phyloP scores from a whole-genome alignment of 2,113 vertebrate species.

The Malurus elegans region DNA sequence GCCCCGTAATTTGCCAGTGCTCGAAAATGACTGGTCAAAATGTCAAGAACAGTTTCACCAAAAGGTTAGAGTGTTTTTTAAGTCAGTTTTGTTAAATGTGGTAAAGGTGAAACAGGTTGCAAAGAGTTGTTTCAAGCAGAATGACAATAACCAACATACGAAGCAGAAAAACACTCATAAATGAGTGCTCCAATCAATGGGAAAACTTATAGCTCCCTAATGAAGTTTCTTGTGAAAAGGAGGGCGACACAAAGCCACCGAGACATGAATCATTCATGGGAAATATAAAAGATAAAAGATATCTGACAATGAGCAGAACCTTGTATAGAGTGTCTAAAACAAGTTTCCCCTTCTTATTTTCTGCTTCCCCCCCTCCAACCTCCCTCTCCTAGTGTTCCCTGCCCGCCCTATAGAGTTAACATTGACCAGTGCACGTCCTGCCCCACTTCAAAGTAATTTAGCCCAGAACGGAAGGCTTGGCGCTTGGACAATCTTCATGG shows the following conservation, averaged over 20 bases:
- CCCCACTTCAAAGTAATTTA: constrained; percentile 92
- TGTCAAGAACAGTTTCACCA: constrained; percentile 67
- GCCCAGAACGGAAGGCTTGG: constrained; percentile 86
- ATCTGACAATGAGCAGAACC: constrained; percentile 87
- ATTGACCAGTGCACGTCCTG: constrained; percentile 89
- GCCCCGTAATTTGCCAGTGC: not conserved
- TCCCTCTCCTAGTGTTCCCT: constrained; percentile 83
- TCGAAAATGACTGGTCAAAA: constrained; percentile 61
- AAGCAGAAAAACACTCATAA: constrained; percentile 79
- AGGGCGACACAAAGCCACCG: constrained; percentile 82
- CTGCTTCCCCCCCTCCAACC: constrained; percentile 76
- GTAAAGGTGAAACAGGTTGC: constrained; percentile 74
- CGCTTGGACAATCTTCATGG: constrained; percentile 91
- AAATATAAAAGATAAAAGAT: constrained; percentile 94
- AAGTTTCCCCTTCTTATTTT: constrained; percentile 88
- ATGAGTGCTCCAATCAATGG: constrained; percentile 78
- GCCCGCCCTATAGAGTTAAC: constrained; percentile 88
- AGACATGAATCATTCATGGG: constrained; percentile 95
- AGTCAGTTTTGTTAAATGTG: constrained; percentile 69
- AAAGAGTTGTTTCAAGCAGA: constrained; percentile 71
- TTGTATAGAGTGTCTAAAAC: constrained; percentile 91
- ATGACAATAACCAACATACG: constrained; percentile 77
- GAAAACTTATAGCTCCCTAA: constrained; percentile 86
- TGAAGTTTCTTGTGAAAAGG: constrained; percentile 86
- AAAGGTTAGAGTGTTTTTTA: constrained; percentile 71